A percentile compares a stretch with the other conserved stretches of the same genome.
These are phyloP conservation scores for Thripadectes ignobilis DNA, from an alignment of 2,797 vertebrate species.

Conservation along the genomic window DNA sequence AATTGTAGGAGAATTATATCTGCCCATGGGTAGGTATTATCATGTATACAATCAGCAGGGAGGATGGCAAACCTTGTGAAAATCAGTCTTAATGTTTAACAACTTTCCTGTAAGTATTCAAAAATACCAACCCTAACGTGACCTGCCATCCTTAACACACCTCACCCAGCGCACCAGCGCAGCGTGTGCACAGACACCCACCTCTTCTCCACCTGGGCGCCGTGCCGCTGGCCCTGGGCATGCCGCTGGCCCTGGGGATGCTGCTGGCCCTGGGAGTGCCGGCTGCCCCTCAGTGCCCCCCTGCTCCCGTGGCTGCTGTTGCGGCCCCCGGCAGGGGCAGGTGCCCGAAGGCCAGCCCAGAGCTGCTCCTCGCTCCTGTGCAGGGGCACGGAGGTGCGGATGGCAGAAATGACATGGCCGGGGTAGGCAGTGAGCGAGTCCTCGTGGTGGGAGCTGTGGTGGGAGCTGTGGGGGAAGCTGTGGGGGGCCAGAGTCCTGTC, in stretches of 20 bases:
- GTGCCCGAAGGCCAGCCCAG: conserved; percentile 30
- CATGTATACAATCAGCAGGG: background rate
- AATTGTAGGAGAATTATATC: accelerated
- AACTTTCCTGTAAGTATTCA: background rate
- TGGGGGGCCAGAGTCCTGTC: conserved; percentile 52
- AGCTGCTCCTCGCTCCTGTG: conserved; percentile 66
- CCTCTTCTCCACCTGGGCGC: conserved; percentile 67
- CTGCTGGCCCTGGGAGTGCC: conserved; percentile 62
- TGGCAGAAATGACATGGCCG: conserved; percentile 78
- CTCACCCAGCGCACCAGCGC: background rate
- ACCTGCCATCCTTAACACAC: background rate
- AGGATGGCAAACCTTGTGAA: background rate
- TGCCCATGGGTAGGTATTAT: background rate
- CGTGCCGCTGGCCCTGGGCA: background rate
- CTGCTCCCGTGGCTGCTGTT: conserved; percentile 62
- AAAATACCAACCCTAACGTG: background rate
- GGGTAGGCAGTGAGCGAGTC: conserved; percentile 56
- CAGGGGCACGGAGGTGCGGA: conserved; percentile 80
- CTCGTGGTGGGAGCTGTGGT: conserved; percentile 27
- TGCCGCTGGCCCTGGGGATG: background rate
- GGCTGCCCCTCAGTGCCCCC: conserved; percentile 52
- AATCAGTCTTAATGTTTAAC: background rate
- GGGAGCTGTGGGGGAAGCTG: background rate
- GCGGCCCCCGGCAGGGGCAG: background rate
- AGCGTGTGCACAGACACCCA: background rate